phyloP scores from a whole-genome alignment of 2,888 invertebrate genomes.

The Desoria tigrina region DNA sequence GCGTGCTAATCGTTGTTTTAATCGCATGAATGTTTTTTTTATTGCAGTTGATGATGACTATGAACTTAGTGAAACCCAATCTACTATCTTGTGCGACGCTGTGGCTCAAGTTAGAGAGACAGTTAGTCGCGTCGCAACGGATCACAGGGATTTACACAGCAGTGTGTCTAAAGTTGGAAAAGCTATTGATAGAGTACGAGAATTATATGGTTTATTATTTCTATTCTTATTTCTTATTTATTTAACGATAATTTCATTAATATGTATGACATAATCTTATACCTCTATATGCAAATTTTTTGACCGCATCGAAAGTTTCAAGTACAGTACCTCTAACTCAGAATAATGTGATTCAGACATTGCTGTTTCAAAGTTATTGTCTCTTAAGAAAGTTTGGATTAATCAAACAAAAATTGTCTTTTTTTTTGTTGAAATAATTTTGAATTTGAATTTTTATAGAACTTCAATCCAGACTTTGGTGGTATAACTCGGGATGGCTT shows the following conservation, averaged over 20 bases:
- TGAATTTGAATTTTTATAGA: constrained; percentile 59
- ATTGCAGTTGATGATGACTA: constrained; percentile 65
- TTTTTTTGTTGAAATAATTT: constrained; percentile 8
- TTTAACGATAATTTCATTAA: background rate
- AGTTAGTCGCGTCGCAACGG: constrained; percentile 77
- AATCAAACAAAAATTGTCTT: no score
- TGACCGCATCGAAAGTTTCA: no score
- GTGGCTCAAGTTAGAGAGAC: constrained; percentile 79
- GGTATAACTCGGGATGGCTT: constrained; percentile 83
- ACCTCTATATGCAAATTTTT: no score
- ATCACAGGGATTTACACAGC: constrained; percentile 78
- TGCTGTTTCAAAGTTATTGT: no score
- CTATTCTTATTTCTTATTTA: background rate
- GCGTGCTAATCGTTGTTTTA: no score
- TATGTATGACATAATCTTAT: background rate
- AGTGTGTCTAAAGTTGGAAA: constrained; percentile 91
- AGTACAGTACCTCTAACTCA: no score
- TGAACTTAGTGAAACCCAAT: constrained; percentile 43
- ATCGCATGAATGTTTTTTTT: constrained; percentile 28
- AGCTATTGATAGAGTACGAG: constrained; percentile 77
- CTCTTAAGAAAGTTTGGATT: no score
- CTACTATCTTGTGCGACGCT: constrained; percentile 70
- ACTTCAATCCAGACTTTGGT: constrained; percentile 88
- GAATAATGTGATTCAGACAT: no score
- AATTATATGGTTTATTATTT: no score